Evolutionary conservation across 2,113 vertebrate species (phyloP).

Genomic region (Rhynchopsitta pachyrhyncha): DNA sequence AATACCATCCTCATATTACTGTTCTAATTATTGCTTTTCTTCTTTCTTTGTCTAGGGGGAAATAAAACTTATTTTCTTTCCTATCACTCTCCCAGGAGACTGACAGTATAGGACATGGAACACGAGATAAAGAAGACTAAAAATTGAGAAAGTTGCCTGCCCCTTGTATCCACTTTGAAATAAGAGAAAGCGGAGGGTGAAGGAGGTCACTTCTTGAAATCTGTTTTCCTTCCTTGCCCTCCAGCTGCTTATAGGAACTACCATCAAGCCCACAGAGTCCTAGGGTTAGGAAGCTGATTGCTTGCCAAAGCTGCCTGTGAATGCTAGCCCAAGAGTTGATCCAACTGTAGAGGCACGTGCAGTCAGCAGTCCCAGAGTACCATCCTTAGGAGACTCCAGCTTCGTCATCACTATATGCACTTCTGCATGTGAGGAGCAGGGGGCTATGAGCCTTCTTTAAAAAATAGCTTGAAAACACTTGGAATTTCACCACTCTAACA

Average conservation of each 20-base stretch:
- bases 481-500: neutral
- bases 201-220: neutral
- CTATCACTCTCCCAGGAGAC: neutral
- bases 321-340: neutral
- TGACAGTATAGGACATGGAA: neutral
- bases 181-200: neutral
- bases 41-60: neutral
- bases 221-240: neutral
- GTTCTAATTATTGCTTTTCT: neutral
- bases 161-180: neutral
- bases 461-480: neutral
- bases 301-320: neutral
- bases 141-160: neutral
- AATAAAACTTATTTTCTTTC: neutral
- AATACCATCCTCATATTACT: neutral
- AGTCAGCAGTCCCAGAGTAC: neutral
- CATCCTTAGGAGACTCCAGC: neutral
- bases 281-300: neutral
- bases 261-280: neutral
- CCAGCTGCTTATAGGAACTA: neutral
- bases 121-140: neutral
- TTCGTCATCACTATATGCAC: neutral
- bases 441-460: neutral
- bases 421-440: neutral
- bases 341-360: neutral